Evolutionary conservation across 2,113 vertebrate species (phyloP).

Genomic region (Lagopus leucura): DNA sequence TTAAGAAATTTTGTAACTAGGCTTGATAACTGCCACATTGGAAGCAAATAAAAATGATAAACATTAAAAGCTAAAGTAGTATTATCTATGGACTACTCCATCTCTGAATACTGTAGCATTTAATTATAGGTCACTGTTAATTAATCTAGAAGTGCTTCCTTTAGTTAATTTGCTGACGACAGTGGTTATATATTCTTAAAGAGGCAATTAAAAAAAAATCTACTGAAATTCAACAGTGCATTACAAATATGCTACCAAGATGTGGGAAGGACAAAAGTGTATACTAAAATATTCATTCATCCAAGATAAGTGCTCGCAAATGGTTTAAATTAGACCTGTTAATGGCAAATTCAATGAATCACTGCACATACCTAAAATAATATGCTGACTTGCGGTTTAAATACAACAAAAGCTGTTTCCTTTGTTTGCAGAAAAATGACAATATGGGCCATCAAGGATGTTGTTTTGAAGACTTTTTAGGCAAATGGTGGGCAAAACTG

Average conservation of each 20-base stretch:
- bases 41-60: conserved; percentile 58
- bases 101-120: conserved; percentile 57
- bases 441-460: neutral
- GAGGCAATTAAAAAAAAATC: conserved; percentile 1
- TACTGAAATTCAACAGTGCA: conserved; percentile 14
- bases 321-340: neutral
- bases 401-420: neutral
- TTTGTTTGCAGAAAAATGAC: neutral
- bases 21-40: conserved; percentile 35
- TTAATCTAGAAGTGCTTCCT: conserved; percentile 66
- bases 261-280: neutral
- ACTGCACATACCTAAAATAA: neutral
- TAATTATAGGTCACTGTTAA: conserved; percentile 75
- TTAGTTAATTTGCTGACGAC: conserved; percentile 52
- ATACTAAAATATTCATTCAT: neutral
- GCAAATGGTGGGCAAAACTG: neutral
- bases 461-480: neutral
- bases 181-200: conserved; percentile 68
- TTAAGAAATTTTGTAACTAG: conserved; percentile 54
- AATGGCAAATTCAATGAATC: neutral
- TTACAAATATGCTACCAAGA: conserved; percentile 20
- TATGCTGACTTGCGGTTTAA: neutral
- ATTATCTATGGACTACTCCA: conserved; percentile 47
- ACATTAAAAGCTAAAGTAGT: conserved; percentile 62
- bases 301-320: neutral